Conservation (phyloP, 2,888 invertebrate genomes). For the Dastarcus helophoroides region DNA sequence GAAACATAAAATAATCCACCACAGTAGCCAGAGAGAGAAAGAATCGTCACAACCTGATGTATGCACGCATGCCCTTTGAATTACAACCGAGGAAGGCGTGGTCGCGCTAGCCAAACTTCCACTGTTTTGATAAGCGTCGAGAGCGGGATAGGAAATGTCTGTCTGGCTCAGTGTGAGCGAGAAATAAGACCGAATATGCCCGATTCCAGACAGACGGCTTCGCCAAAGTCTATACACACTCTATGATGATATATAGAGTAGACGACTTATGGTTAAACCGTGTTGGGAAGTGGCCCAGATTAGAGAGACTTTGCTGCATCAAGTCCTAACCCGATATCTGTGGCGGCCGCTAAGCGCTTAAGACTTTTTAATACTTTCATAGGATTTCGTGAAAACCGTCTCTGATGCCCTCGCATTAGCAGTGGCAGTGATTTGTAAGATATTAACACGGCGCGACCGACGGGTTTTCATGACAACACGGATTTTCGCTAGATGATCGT, state of each 20-base stretch:
- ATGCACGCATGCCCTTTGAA: constrained; percentile 31
- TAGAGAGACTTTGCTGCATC: constrained; percentile 46
- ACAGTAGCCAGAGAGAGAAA: constrained; percentile 20
- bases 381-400: constrained; percentile 36
- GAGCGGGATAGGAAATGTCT: constrained; percentile 21
- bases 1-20: constrained; percentile 18
- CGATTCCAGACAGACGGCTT: constrained; percentile 29
- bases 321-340: constrained; percentile 48
- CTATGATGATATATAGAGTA: constrained; percentile 59
- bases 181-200: constrained; percentile 25
- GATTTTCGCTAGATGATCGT: constrained; percentile 17
- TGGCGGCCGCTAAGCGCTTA: constrained; percentile 56
- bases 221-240: constrained; percentile 25
- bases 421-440: constrained; percentile 36
- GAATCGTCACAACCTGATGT: constrained; percentile 23
- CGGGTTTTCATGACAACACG: constrained; percentile 24
- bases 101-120: constrained; percentile 22
- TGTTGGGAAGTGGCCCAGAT: constrained; percentile 65
- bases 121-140: constrained; percentile 23
- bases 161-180: constrained; percentile 22
- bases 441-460: constrained; percentile 26
- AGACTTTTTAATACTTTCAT: constrained; percentile 63
- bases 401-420: constrained; percentile 26
- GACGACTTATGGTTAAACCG: constrained; percentile 64
- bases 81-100: constrained; percentile 30